These are phyloP conservation scores for Caretta caretta DNA, from an alignment of 2,113 vertebrate species.

Conservation along the genomic window DNA sequence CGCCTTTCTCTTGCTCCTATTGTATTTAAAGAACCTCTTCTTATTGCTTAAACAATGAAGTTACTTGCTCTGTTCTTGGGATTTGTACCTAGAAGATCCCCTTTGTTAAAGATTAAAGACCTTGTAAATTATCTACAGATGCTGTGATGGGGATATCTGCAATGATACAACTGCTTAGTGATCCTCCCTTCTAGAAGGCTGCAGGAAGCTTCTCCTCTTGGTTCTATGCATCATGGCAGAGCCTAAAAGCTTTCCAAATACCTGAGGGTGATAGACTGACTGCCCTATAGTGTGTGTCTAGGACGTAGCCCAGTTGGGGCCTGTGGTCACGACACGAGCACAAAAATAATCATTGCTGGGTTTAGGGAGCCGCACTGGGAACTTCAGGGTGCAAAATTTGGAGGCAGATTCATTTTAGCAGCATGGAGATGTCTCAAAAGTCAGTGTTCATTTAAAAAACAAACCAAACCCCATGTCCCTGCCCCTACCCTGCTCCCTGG, in stretches of 20 bases:
- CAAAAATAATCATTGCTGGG: too few relatives aligned
- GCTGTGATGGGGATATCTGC: not conserved
- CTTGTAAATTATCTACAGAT: not conserved
- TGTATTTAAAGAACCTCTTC: too few relatives aligned
- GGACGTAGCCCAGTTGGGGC: fast-evolving
- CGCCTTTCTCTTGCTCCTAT: too few relatives aligned
- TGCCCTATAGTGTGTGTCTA: fast-evolving
- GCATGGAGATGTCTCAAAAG: too few relatives aligned
- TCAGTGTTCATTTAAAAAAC: too few relatives aligned
- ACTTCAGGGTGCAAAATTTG: too few relatives aligned
- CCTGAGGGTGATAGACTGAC: fast-evolving
- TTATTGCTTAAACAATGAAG: not conserved
- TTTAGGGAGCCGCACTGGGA: fast-evolving
- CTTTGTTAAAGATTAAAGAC: not conserved
- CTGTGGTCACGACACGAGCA: fast-evolving
- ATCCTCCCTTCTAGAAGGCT: fast-evolving
- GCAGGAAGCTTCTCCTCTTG: fast-evolving
- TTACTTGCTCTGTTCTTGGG: not conserved
- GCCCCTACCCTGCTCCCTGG: too few relatives aligned
- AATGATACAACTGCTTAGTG: not conserved
- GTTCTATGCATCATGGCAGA: fast-evolving
- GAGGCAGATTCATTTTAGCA: too few relatives aligned
- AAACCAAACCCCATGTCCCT: too few relatives aligned
- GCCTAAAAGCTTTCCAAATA: fast-evolving
- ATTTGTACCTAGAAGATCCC: not conserved